A percentile compares a stretch with the other conserved stretches of the same genome.
phyloP scores from a whole-genome alignment of 2,113 vertebrate species.

The Pollachius pollachius region DNA sequence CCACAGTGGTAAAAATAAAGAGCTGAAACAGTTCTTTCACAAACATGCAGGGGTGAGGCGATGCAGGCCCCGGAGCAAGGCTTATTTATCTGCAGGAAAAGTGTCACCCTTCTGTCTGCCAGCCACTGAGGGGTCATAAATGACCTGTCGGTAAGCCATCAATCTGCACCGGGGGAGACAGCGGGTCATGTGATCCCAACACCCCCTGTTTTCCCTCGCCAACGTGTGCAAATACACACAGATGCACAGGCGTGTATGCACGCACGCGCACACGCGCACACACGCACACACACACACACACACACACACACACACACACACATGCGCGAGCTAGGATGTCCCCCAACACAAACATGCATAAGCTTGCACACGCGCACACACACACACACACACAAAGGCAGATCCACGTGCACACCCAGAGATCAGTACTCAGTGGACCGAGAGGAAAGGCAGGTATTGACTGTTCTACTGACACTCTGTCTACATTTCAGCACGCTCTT shows the following conservation, averaged over 20 bases:
- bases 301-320: slow-evolving; percentile 23
- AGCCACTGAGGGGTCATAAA: slow-evolving; percentile 66
- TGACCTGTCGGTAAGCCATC: slow-evolving; percentile 69
- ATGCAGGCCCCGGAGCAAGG: slow-evolving; percentile 37
- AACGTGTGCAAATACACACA: slow-evolving; percentile 25
- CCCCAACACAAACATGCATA: background rate
- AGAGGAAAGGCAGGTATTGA: slow-evolving; percentile 1
- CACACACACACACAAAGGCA: slow-evolving; percentile 23
- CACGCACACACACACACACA: too few relatives aligned
- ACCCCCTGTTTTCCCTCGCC: slow-evolving; percentile 41
- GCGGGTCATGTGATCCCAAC: slow-evolving; percentile 20
- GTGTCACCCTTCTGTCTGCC: slow-evolving; percentile 59
- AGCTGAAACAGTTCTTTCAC: slow-evolving; percentile 43
- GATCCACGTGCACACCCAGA: background rate
- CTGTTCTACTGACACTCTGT: slow-evolving; percentile 26
- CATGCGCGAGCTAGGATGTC: slow-evolving; percentile 1
- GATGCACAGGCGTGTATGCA: slow-evolving; percentile 1
- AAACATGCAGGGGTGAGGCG: slow-evolving; percentile 49
- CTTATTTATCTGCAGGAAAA: slow-evolving; percentile 69
- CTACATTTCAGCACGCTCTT: slow-evolving; percentile 18
- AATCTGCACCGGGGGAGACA: slow-evolving; percentile 53
- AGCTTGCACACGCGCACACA: background rate
- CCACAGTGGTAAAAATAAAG: slow-evolving; percentile 11
- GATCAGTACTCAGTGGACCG: background rate
- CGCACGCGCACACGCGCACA: slow-evolving; percentile 13